A percentile compares a stretch with the other conserved stretches of the same genome.
phyloP scores from a whole-genome alignment of 2,797 vertebrate genomes.

The Vultur gryphus region DNA sequence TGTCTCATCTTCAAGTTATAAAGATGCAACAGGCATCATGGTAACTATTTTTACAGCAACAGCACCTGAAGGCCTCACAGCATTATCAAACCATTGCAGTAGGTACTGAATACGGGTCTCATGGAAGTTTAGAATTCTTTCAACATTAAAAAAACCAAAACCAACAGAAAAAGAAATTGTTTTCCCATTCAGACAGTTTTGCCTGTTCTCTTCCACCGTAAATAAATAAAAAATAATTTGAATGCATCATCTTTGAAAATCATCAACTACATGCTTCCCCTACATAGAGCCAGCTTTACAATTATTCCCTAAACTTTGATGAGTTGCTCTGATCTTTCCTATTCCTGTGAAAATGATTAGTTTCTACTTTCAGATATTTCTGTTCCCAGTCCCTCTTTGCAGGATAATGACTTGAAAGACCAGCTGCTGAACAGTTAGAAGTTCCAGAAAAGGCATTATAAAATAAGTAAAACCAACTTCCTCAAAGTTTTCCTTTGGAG shows the following conservation, averaged over 20 bases:
- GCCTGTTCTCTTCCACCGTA: background rate
- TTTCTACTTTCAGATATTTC: background rate
- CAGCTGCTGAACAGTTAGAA: background rate
- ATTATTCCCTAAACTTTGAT: background rate
- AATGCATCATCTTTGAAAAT: background rate
- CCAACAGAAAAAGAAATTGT: background rate
- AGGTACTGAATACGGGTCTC: background rate
- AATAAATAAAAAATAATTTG: background rate
- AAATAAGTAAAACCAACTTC: background rate
- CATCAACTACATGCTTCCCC: background rate
- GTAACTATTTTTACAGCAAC: background rate
- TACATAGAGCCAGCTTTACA: background rate
- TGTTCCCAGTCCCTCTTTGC: background rate
- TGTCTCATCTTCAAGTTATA: background rate
- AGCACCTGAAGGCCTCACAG: background rate
- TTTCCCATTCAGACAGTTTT: background rate
- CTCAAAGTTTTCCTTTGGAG: background rate
- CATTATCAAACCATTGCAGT: background rate
- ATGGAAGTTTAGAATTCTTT: background rate
- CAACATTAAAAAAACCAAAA: background rate
- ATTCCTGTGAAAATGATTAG: background rate
- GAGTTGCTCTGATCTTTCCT: background rate
- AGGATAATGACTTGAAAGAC: background rate
- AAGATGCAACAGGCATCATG: background rate
- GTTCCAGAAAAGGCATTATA: background rate